These are phyloP conservation scores for Aselliscus stoliczkanus DNA, from an alignment of 2,797 vertebrate genomes.

Conservation along the genomic window DNA sequence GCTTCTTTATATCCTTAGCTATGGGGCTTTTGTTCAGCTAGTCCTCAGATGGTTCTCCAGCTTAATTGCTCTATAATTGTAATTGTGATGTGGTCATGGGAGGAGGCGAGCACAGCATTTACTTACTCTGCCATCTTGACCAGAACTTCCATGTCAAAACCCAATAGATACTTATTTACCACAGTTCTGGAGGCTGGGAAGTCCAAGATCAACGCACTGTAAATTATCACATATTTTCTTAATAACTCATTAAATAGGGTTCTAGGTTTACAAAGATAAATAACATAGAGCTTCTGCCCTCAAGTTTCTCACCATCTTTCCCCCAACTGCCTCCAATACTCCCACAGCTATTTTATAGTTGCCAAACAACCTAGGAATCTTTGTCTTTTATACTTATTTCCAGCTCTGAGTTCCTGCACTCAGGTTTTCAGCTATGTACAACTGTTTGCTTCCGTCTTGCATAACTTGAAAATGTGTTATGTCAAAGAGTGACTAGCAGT, in stretches of 20 bases:
- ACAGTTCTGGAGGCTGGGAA: no score
- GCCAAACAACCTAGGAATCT: neutral
- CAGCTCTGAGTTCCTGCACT: neutral
- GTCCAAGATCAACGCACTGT: no score
- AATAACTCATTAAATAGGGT: neutral
- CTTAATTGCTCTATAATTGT: no score
- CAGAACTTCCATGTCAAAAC: no score
- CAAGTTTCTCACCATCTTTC: neutral
- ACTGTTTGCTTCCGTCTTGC: neutral
- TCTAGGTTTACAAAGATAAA: neutral
- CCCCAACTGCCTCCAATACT: neutral
- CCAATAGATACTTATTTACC: no score
- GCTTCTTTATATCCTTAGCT: no score
- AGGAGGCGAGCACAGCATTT: no score
- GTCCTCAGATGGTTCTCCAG: no score
- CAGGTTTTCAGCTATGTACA: neutral
- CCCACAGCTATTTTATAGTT: neutral
- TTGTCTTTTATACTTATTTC: neutral
- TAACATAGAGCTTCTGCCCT: neutral
- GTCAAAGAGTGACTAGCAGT: conserved; percentile 22
- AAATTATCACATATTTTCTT: neutral
- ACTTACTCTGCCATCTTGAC: no score
- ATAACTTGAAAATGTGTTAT: neutral
- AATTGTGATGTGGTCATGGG: no score
- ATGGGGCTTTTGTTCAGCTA: no score